phyloP scores from a whole-genome alignment of 2,888 invertebrate species.

The Pollenia griseotomentosa region DNA sequence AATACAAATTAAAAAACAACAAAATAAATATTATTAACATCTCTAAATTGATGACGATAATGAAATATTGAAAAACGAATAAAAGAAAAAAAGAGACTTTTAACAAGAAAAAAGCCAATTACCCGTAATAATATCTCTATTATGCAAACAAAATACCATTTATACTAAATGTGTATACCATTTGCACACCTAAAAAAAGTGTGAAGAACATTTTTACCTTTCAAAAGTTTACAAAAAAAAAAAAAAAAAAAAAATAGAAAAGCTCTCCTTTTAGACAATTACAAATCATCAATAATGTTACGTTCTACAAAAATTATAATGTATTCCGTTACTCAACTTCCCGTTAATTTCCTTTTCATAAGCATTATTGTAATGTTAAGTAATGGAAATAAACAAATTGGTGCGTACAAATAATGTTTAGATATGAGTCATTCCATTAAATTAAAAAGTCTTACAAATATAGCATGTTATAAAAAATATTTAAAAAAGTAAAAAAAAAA shows the following conservation, averaged over 20 bases:
- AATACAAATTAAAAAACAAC: not conserved
- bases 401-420: slow-evolving; percentile 10
- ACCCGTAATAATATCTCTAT: not conserved
- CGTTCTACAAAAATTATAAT: slow-evolving; percentile 21
- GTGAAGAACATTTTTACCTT: not conserved
- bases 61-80: slow-evolving; percentile 33
- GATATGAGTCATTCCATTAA: not conserved
- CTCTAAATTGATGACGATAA: slow-evolving; percentile 32
- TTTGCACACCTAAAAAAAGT: not conserved
- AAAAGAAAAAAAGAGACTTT: slow-evolving; percentile 4
- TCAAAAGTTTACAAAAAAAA: slow-evolving; percentile 7
- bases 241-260: slow-evolving; percentile 8
- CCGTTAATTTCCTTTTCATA: slow-evolving; percentile 7
- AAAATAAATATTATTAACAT: slow-evolving; percentile 7
- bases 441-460: too few species aligned
- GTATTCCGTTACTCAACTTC: not conserved
- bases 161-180: not conserved
- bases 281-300: slow-evolving; percentile 21
- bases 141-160: not conserved
- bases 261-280: not conserved
- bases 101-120: not conserved
- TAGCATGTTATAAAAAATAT: too few species aligned
- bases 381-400: slow-evolving; percentile 31
- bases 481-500: too few species aligned
- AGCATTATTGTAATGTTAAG: slow-evolving; percentile 31